These are phyloP conservation scores for Heterodera schachtii DNA, from an alignment of 1,140 invertebrate species.

Conservation along the genomic window DNA sequence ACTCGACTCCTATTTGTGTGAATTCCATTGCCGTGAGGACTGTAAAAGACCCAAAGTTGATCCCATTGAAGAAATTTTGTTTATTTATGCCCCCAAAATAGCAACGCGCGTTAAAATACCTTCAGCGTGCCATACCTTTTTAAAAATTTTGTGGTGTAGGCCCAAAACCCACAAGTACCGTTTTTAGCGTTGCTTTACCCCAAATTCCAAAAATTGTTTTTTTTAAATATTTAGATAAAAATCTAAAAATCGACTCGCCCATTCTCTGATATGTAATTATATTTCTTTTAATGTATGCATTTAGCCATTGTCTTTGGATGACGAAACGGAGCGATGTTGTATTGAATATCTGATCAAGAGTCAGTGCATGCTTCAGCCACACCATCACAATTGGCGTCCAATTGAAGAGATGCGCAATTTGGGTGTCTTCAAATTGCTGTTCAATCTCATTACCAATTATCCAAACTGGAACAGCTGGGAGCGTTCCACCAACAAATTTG, in stretches of 20 bases:
- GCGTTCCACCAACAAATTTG: slow-evolving; percentile 27
- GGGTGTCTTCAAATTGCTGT: slow-evolving; percentile 34
- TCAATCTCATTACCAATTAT: slow-evolving; percentile 37
- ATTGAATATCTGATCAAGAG: slow-evolving; percentile 32
- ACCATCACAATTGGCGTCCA: slow-evolving; percentile 43
- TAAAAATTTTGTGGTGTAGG: no score
- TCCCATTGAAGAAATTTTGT: no score
- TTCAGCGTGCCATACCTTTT: no score
- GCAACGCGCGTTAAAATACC: no score
- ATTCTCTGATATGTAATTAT: no score
- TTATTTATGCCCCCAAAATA: no score
- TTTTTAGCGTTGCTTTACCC: neutral
- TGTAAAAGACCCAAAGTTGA: no score
- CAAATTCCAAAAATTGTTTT: neutral
- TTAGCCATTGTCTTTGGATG: slow-evolving; percentile 38
- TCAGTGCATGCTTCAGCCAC: slow-evolving; percentile 33
- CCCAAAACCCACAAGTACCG: no score
- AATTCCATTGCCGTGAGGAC: no score
- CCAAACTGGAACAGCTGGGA: slow-evolving; percentile 27
- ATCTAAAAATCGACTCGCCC: no score
- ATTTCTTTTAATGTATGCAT: neutral
- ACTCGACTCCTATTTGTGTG: no score
- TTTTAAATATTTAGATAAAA: neutral
- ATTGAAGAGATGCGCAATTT: slow-evolving; percentile 38
- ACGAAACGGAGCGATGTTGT: slow-evolving; percentile 36